Conservation (phyloP, 1,140 invertebrate genomes). For the Drosophila chauvacae region DNA sequence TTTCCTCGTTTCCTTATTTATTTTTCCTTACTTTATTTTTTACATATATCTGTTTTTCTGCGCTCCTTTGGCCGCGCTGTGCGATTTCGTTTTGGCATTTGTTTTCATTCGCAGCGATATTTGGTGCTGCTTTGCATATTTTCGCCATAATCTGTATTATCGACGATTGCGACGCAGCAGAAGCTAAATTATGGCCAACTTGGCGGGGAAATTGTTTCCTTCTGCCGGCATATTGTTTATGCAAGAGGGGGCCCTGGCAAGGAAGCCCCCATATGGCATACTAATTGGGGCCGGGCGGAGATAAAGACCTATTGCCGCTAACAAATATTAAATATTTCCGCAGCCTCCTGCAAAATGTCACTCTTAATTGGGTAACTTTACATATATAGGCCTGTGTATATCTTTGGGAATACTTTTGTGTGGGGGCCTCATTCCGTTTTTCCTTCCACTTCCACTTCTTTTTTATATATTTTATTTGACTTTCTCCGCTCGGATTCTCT, state of each 20-base stretch:
- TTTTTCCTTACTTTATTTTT: slow-evolving; percentile 2
- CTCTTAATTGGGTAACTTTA: slow-evolving; percentile 45
- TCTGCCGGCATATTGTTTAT: slow-evolving; percentile 50
- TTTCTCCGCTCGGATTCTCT: slow-evolving; percentile 34
- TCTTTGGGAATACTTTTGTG: slow-evolving; percentile 38
- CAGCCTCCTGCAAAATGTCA: slow-evolving; percentile 46
- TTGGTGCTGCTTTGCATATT: slow-evolving; percentile 60
- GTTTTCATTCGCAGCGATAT: slow-evolving; percentile 59
- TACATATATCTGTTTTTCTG: background rate
- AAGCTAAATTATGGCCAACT: slow-evolving; percentile 46
- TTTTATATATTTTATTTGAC: slow-evolving; percentile 48
- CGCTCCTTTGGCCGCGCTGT: slow-evolving; percentile 15
- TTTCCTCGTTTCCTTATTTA: slow-evolving; percentile 11
- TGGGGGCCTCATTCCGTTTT: slow-evolving; percentile 14
- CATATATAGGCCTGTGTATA: slow-evolving; percentile 37
- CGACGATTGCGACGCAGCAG: slow-evolving; percentile 47
- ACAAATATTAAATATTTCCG: slow-evolving; percentile 54
- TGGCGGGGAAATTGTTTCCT: slow-evolving; percentile 43
- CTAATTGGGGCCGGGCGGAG: slow-evolving; percentile 38
- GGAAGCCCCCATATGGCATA: slow-evolving; percentile 47
- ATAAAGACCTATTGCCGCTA: slow-evolving; percentile 38
- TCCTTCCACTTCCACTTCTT: slow-evolving; percentile 15
- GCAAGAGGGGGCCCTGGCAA: slow-evolving; percentile 11
- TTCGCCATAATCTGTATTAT: slow-evolving; percentile 64
- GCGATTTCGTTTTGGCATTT: slow-evolving; percentile 52